These are phyloP conservation scores for Zaprionus gabonicus DNA, from an alignment of 1,140 invertebrate species.

Conservation along the genomic window DNA sequence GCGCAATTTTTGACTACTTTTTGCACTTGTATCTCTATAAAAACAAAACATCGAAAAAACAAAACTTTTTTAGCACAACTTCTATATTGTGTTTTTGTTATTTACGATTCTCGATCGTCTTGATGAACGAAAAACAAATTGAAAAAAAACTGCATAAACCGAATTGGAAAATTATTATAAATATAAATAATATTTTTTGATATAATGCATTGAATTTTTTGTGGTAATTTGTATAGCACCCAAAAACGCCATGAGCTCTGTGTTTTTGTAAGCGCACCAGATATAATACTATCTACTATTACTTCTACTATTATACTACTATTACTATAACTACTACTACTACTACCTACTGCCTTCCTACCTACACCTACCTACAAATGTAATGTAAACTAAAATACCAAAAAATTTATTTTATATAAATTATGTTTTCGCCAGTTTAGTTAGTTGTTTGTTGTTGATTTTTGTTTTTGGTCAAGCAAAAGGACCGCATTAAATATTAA, in stretches of 20 bases:
- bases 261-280: constrained; percentile 70
- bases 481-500: constrained; percentile 68
- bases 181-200: constrained; percentile 66
- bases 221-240: constrained; percentile 83
- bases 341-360: constrained; percentile 17
- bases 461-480: constrained; percentile 31
- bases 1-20: constrained; percentile 84
- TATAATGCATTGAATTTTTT: constrained; percentile 79
- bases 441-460: constrained; percentile 43
- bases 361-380: constrained; percentile 28
- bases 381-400: constrained; percentile 56
- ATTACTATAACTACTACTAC: constrained; percentile 30
- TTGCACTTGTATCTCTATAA: constrained; percentile 75
- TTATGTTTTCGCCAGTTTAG: constrained; percentile 56
- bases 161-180: constrained; percentile 56
- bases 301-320: constrained; percentile 33
- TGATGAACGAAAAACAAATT: constrained; percentile 27
- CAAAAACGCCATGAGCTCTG: constrained; percentile 57
- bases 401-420: constrained; percentile 31
- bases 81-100: constrained; percentile 72
- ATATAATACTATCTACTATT: constrained; percentile 41
- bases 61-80: constrained; percentile 71
- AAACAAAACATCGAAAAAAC: constrained; percentile 32
- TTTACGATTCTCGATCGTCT: constrained; percentile 55
- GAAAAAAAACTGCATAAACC: constrained; percentile 33